Percentiles rank a stretch among this genome's conserved stretches.
Conservation (phyloP, 2,113 vertebrate genomes). For the Garra rufa region DNA sequence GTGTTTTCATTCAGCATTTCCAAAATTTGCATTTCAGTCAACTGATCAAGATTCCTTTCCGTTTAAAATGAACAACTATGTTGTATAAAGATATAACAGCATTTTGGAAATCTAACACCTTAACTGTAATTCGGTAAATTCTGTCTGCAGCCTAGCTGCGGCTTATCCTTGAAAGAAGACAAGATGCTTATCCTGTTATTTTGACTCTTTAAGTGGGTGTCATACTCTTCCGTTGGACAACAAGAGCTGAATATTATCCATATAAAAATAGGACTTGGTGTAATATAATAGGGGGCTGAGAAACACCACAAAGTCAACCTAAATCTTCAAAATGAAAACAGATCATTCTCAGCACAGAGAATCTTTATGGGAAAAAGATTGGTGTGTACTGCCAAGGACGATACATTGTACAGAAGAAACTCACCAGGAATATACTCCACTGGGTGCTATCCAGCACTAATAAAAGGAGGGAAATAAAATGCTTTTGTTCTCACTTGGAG, state of each 20-base stretch:
- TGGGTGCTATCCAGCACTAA: constrained; percentile 38
- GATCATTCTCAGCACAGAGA: constrained; percentile 35
- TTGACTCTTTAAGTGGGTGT: background rate
- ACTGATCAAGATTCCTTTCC: background rate
- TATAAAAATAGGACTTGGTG: constrained; percentile 23
- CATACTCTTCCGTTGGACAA: constrained; percentile 3
- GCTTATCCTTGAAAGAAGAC: background rate
- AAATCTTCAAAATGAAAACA: constrained; percentile 35
- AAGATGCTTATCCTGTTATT: background rate
- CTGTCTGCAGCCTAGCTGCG: background rate
- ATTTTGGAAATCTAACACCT: background rate
- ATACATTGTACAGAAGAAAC: constrained; percentile 54
- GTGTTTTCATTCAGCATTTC: background rate
- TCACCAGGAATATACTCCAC: constrained; percentile 39
- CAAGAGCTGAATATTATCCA: background rate
- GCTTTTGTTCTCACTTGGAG: constrained; percentile 48
- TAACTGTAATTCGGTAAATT: background rate
- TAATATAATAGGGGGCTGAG: background rate
- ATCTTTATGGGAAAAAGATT: constrained; percentile 55
- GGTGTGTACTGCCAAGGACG: constrained; percentile 45
- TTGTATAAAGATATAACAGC: background rate
- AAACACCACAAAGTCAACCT: background rate
- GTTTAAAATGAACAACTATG: background rate
- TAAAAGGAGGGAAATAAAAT: constrained; percentile 48
- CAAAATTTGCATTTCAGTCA: constrained; percentile 25